Percentiles rank a stretch among this genome's conserved stretches.
Evolutionary conservation across 2,113 vertebrate genomes (phyloP).

Genomic region (Loxodonta africana): DNA sequence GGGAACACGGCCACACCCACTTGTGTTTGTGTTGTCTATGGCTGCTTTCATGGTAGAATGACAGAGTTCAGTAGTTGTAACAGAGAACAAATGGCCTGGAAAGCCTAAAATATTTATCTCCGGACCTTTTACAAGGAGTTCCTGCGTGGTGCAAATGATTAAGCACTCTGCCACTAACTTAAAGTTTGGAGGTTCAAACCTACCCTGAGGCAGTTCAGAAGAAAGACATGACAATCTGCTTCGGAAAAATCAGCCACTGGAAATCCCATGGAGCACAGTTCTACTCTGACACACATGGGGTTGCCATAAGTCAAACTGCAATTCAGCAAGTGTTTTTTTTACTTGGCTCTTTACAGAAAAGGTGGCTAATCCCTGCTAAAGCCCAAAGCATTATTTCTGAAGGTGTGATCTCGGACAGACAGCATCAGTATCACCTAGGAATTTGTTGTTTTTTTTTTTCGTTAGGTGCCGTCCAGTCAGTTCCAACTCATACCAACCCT

Average conservation of each 20-base stretch:
- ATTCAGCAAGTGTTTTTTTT: not conserved
- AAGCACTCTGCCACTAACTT: not conserved
- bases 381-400: not conserved
- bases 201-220: not conserved
- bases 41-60: not conserved
- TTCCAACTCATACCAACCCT: too few relatives aligned
- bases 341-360: not conserved
- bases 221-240: not conserved
- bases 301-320: not conserved
- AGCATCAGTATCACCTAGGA: not conserved
- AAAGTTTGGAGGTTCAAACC: not conserved
- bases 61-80: not conserved
- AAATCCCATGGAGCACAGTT: not conserved
- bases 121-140: not conserved
- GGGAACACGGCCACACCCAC: not conserved
- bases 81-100: not conserved
- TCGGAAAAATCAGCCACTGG: not conserved
- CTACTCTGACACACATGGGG: not conserved
- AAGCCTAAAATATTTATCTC: constrained; percentile 7
- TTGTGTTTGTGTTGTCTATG: not conserved
- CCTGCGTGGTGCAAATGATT: not conserved
- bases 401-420: not conserved
- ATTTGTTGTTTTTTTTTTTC: too few relatives aligned
- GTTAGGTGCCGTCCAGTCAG: too few relatives aligned
- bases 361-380: not conserved